phyloP scores from a whole-genome alignment of 1,140 invertebrate genomes.

The Drosophila pallidifrons region DNA sequence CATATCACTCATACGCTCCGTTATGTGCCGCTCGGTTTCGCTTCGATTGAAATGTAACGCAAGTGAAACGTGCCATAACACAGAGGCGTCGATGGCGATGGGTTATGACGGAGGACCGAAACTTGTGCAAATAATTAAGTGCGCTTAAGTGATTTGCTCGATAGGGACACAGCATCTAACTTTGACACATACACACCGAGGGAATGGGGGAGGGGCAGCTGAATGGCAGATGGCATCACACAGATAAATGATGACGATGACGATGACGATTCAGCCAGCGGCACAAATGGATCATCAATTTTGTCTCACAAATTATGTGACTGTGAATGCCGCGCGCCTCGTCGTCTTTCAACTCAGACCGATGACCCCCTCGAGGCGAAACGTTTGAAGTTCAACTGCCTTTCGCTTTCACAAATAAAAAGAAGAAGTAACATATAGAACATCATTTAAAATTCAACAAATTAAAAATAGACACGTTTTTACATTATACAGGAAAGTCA shows the following conservation, averaged over 20 bases:
- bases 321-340: slow-evolving; percentile 9
- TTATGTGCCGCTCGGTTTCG: slow-evolving; percentile 44
- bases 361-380: slow-evolving; percentile 37
- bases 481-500: background rate
- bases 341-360: slow-evolving; percentile 25
- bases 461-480: background rate
- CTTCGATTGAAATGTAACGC: slow-evolving; percentile 75
- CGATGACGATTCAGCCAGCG: slow-evolving; percentile 41
- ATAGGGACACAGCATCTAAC: slow-evolving; percentile 52
- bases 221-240: background rate
- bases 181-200: background rate
- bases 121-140: slow-evolving; percentile 83
- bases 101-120: slow-evolving; percentile 32
- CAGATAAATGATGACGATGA: slow-evolving; percentile 43
- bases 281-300: slow-evolving; percentile 60
- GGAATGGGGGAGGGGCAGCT: background rate
- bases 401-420: no score
- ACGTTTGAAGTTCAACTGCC: slow-evolving; percentile 40
- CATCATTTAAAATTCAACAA: slow-evolving; percentile 4
- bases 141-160: slow-evolving; percentile 80
- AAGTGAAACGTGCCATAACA: slow-evolving; percentile 57
- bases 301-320: slow-evolving; percentile 45
- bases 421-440: no score
- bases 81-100: background rate
- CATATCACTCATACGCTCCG: slow-evolving; percentile 78